Conservation (phyloP, 1,140 invertebrate genomes). For the silkworm (Bombyx mori) region ASM3026992v2 NC_085121.1:3474001-3474500, state of each 20-base stretch:
- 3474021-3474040: constrained; percentile 57
- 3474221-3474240: constrained; percentile 38
- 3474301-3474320: constrained; percentile 31
- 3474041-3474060: constrained; percentile 57
- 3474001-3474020: constrained; percentile 25
- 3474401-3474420: constrained; percentile 31
- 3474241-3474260: constrained; percentile 40
- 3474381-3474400: constrained; percentile 33
- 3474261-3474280: constrained; percentile 41
- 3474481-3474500: too few relatives aligned
- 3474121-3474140: constrained; percentile 63
- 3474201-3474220: constrained; percentile 58
- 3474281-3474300: constrained; percentile 42
- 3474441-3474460: constrained; percentile 16
- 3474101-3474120: constrained; percentile 35
- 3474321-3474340: constrained; percentile 45
- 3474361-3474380: constrained; percentile 29
- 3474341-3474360: constrained; percentile 43
- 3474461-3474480: too few relatives aligned
- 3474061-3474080: constrained; percentile 55
- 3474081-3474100: constrained; percentile 40
- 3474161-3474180: constrained; percentile 37
- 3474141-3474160: constrained; percentile 46
- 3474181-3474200: constrained; percentile 42
- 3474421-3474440: constrained; percentile 26